These are phyloP conservation scores for Cinara cedri DNA, from an alignment of 2,888 invertebrate genomes.

Conservation along the genomic window DNA sequence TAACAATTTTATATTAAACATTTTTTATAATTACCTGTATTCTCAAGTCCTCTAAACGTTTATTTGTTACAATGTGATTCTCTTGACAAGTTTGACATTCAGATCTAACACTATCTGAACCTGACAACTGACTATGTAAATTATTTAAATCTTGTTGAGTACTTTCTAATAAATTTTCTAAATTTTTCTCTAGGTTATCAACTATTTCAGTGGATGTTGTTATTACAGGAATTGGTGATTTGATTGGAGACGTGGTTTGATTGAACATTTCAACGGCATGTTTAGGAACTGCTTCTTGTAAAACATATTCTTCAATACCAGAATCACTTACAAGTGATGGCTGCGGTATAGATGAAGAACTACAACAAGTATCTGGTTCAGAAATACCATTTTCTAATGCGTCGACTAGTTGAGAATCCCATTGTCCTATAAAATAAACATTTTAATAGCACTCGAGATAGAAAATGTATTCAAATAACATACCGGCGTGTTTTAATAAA, in stretches of 20 bases:
- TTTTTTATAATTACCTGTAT: conserved; percentile 23
- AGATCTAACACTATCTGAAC: conserved; percentile 45
- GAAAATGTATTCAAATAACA: not conserved
- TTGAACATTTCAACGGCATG: conserved; percentile 65
- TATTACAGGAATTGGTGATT: conserved; percentile 26
- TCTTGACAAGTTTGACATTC: conserved; percentile 48
- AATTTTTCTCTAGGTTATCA: conserved; percentile 39
- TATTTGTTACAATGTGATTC: conserved; percentile 36
- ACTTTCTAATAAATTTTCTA: conserved; percentile 47
- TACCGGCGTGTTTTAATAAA: conserved; percentile 70
- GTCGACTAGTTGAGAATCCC: conserved; percentile 67
- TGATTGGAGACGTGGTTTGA: conserved; percentile 39
- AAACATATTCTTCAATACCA: conserved; percentile 69
- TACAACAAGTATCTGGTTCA: conserved; percentile 63
- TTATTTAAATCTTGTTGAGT: conserved; percentile 48
- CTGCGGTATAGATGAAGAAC: conserved; percentile 61
- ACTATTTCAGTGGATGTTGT: conserved; percentile 3
- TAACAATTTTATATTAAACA: not conserved
- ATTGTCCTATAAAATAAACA: conserved; percentile 65
- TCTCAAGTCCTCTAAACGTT: conserved; percentile 51
- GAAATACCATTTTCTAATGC: conserved; percentile 65
- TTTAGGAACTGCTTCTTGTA: conserved; percentile 70
- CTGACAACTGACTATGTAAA: conserved; percentile 38
- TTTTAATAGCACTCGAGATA: not conserved
- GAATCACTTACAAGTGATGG: conserved; percentile 58